phyloP scores from a whole-genome alignment of 1,140 invertebrate species.

The Aphaenogaster rudis region DNA sequence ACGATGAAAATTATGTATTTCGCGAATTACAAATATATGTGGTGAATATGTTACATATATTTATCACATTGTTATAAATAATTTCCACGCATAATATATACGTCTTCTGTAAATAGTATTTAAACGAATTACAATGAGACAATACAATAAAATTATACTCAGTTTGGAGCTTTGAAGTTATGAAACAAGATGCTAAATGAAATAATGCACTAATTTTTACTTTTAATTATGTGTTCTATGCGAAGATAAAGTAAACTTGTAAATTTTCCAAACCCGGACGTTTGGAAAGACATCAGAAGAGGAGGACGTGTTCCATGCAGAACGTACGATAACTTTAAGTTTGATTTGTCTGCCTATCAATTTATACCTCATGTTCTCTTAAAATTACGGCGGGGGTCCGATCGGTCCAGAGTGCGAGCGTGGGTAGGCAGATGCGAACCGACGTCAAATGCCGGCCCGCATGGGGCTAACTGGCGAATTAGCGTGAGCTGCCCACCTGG shows the following conservation, averaged over 20 bases:
- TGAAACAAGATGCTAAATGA: not conserved
- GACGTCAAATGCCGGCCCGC: conserved; percentile 2
- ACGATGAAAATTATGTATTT: not conserved
- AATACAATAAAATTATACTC: not conserved
- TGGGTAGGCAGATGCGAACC: conserved; percentile 51
- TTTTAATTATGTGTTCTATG: not conserved
- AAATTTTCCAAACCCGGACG: not conserved
- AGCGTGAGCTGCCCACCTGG: conserved; percentile 50
- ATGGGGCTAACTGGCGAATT: conserved; percentile 50
- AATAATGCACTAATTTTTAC: not conserved
- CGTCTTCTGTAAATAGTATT: not conserved
- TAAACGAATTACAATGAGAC: not conserved
- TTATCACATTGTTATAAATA: not conserved
- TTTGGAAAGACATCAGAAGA: not conserved
- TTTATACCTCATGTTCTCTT: not conserved
- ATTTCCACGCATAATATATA: not conserved
- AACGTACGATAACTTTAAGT: not conserved
- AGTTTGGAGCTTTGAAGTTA: not conserved
- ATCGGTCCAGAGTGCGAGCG: not conserved
- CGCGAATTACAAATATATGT: not conserved
- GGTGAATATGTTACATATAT: not conserved
- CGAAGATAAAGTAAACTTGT: not conserved
- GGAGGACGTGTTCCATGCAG: no score
- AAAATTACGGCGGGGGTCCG: not conserved
- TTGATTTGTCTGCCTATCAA: not conserved